Conservation (phyloP, 2,888 invertebrate genomes). For the Hedya salicella region DNA sequence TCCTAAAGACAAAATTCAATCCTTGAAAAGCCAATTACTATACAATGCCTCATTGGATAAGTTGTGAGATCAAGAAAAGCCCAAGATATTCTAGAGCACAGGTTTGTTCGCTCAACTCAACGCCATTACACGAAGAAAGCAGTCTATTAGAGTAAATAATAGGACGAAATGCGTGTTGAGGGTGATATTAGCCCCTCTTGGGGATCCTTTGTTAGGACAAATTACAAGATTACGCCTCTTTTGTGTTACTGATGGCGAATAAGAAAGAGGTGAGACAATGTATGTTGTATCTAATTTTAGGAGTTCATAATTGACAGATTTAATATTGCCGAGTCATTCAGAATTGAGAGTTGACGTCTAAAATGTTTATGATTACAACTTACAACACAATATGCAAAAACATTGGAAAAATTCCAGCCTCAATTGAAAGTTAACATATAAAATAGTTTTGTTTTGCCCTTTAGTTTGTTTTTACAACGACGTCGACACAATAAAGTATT, state of each 20-base stretch:
- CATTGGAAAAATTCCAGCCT: conserved; percentile 10
- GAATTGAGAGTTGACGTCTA: too few species aligned
- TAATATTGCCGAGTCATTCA: not conserved
- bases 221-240: conserved; percentile 45
- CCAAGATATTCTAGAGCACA: conserved; percentile 15
- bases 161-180: conserved; percentile 44
- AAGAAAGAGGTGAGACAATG: conserved; percentile 36
- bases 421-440: conserved; percentile 1
- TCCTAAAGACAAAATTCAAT: not conserved
- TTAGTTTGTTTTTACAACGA: not conserved
- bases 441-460: not conserved
- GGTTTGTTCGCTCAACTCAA: conserved; percentile 24
- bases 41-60: conserved; percentile 2
- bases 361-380: too few species aligned
- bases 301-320: not conserved
- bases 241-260: conserved; percentile 41
- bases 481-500: conserved; percentile 5
- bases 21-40: not conserved
- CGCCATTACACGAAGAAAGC: conserved; percentile 42
- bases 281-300: conserved; percentile 11
- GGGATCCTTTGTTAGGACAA: conserved; percentile 45
- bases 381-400: not conserved
- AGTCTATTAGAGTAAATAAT: conserved; percentile 45
- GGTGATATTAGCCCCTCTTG: conserved; percentile 45
- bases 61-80: conserved; percentile 4